Evolutionary conservation across 2,113 vertebrate species (phyloP).

Genomic region (Echinops telfairi): DNA sequence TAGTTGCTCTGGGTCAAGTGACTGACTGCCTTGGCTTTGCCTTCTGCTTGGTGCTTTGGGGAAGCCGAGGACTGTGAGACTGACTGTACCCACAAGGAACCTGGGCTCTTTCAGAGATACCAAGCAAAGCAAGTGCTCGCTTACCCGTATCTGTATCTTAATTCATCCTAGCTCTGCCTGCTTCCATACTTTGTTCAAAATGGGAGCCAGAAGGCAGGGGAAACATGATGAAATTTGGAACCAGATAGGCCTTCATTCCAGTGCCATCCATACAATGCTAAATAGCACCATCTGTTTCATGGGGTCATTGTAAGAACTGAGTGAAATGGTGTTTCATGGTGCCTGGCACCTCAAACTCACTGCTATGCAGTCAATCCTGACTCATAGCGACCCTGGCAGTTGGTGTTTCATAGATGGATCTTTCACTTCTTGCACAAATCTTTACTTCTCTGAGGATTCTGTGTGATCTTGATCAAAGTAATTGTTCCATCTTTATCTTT

Average conservation of each 20-base stretch:
- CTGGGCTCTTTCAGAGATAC: neutral
- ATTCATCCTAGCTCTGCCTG: neutral
- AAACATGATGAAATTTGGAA: constrained; percentile 42
- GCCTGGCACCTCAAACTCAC: neutral
- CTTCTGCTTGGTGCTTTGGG: neutral
- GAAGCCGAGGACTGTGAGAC: neutral
- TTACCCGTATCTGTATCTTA: neutral
- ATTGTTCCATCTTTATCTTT: constrained; percentile 31
- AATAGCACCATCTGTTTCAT: neutral
- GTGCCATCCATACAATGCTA: neutral
- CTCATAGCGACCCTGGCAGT: neutral
- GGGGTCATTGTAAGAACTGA: neutral
- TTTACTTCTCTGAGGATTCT: neutral
- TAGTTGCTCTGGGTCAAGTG: neutral
- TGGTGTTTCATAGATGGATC: constrained; percentile 1
- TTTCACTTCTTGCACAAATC: constrained; percentile 16
- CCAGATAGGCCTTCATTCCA: neutral
- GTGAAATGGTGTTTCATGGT: neutral
- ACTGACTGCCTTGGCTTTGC: constrained; percentile 29
- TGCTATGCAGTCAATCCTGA: too few relatives aligned
- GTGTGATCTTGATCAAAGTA: constrained; percentile 52
- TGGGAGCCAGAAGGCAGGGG: neutral
- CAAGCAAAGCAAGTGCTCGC: neutral
- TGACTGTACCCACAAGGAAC: neutral
- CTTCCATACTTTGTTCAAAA: neutral